Percentiles rank a stretch among this genome's conserved stretches.
These are phyloP conservation scores for Mythimna vitellina DNA, from an alignment of 2,888 invertebrate species.

Conservation along the genomic window DNA sequence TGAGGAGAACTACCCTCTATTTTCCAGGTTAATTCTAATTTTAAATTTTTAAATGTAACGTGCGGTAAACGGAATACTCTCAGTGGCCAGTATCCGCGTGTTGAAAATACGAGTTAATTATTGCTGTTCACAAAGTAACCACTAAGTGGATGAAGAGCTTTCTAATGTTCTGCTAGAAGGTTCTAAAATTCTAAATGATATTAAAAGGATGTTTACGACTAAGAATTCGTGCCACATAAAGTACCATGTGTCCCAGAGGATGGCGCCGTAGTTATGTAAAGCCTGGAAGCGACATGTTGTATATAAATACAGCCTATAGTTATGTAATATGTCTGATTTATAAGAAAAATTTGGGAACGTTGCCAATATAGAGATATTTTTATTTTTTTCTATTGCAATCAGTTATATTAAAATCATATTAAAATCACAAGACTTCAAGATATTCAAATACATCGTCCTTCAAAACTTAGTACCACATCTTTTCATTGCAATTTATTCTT, in stretches of 20 bases:
- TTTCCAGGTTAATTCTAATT: constrained; percentile 37
- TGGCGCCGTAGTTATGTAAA: constrained; percentile 11
- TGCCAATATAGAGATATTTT: not conserved
- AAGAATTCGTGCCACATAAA: constrained; percentile 6
- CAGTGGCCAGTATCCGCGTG: constrained; percentile 40
- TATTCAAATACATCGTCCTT: too few relatives aligned
- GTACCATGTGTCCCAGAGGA: constrained; percentile 15
- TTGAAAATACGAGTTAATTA: constrained; percentile 52
- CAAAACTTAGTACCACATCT: too few relatives aligned
- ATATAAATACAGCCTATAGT: not conserved
- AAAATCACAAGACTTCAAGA: not conserved
- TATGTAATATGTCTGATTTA: constrained; percentile 6
- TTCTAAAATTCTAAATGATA: constrained; percentile 28
- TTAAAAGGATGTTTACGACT: constrained; percentile 17
- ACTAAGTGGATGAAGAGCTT: constrained; percentile 61
- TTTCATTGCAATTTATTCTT: too few relatives aligned
- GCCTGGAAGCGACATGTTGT: constrained; percentile 4
- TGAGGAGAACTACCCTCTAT: not conserved
- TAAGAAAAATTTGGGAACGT: not conserved
- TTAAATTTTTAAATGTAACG: constrained; percentile 37
- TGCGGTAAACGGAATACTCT: not conserved
- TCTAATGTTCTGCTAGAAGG: constrained; percentile 46
- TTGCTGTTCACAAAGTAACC: constrained; percentile 42
- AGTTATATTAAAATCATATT: too few relatives aligned
- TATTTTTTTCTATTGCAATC: not conserved